Evolutionary conservation across 2,797 vertebrate species (phyloP).

Genomic region (Pogonophryne albipinna): DNA sequence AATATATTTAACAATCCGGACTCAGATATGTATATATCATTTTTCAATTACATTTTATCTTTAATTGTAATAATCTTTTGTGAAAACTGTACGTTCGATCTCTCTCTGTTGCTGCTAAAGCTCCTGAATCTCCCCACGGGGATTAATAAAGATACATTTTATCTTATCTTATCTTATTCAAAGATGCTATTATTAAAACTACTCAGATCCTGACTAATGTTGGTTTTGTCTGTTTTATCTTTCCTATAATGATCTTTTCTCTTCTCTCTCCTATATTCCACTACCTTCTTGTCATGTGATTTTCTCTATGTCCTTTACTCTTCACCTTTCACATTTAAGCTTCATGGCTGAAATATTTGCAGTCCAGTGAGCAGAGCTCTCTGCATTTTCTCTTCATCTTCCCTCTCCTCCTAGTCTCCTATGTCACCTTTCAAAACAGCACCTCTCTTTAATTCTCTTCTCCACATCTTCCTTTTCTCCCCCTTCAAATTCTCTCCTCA

Average conservation of each 20-base stretch:
- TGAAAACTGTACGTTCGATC: too few species aligned
- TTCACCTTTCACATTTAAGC: neutral
- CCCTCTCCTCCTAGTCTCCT: constrained; percentile 1
- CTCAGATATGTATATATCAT: too few species aligned
- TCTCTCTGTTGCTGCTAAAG: too few species aligned
- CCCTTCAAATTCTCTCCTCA: neutral
- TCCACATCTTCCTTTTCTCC: neutral
- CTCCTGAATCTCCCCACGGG: too few species aligned
- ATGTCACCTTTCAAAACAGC: constrained; percentile 7
- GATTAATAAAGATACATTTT: too few species aligned
- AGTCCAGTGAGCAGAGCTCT: constrained; percentile 3
- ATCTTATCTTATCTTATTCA: too few species aligned
- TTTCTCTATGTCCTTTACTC: neutral
- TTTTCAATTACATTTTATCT: too few species aligned
- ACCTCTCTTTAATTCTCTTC: constrained; percentile 4
- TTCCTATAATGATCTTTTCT: neutral
- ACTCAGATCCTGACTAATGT: neutral
- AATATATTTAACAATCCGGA: too few species aligned
- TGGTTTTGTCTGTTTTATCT: neutral
- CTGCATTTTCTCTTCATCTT: constrained; percentile 5
- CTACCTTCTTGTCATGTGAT: neutral
- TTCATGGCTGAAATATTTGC: neutral
- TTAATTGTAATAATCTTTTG: too few species aligned
- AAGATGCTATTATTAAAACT: neutral
- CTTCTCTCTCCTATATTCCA: neutral